These are phyloP conservation scores for Pheosia gnoma DNA, from an alignment of 2,888 invertebrate genomes.

Conservation along the genomic window DNA sequence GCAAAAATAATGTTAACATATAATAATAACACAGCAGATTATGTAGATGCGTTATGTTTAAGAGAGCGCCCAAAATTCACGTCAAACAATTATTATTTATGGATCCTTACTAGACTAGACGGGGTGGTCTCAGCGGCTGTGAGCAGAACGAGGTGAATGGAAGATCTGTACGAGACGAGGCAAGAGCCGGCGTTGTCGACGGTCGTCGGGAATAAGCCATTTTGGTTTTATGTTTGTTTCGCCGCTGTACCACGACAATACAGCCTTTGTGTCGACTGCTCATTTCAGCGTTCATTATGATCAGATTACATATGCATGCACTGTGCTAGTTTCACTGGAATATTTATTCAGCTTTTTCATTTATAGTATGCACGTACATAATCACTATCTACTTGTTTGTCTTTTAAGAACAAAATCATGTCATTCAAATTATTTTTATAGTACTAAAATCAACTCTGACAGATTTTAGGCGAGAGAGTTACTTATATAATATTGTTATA, in stretches of 20 bases:
- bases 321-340: constrained; percentile 13
- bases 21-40: no score
- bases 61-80: no score
- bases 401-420: no score
- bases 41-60: no score
- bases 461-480: no score
- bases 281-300: constrained; percentile 67
- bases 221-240: constrained; percentile 68
- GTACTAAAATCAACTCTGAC: no score
- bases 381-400: no score
- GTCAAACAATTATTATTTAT: background rate
- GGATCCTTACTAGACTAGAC: background rate
- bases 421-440: no score
- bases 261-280: constrained; percentile 64
- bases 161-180: constrained; percentile 26
- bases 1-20: no score
- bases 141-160: constrained; percentile 28
- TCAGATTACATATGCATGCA: constrained; percentile 51
- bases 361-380: background rate
- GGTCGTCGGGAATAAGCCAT: constrained; percentile 56
- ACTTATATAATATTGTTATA: no score
- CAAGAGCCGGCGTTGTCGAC: constrained; percentile 23
- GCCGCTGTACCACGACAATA: constrained; percentile 56
- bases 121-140: constrained; percentile 8
- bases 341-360: constrained; percentile 17